Evolutionary conservation across 1,140 invertebrate genomes (phyloP).

Genomic region (Aricia agestis): DNA sequence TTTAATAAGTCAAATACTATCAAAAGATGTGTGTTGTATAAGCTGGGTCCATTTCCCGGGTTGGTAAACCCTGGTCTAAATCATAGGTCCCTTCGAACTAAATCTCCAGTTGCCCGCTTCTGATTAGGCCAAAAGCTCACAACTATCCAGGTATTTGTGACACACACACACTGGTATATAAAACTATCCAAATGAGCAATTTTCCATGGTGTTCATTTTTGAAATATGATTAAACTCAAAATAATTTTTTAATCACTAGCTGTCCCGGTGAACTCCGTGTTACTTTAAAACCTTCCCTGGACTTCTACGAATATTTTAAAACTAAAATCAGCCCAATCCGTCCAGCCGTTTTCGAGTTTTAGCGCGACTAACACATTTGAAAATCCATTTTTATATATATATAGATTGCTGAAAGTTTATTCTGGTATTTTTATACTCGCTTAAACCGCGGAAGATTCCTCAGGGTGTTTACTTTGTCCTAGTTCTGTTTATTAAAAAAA

Average conservation of each 20-base stretch:
- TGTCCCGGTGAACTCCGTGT: no score
- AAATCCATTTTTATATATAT: no score
- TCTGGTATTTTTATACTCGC: no score
- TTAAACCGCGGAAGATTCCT: neutral
- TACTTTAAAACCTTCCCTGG: no score
- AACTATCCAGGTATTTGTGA: neutral
- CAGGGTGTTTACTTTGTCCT: neutral
- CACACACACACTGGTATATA: neutral
- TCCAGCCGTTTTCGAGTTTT: no score
- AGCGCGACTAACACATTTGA: no score
- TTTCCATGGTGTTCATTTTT: neutral
- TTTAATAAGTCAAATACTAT: neutral
- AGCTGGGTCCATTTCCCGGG: neutral
- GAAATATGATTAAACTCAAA: no score
- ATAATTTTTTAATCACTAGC: no score
- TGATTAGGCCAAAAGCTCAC: neutral
- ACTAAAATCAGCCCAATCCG: no score
- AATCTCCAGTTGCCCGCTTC: neutral
- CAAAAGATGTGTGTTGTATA: neutral
- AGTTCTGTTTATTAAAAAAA: neutral
- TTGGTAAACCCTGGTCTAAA: neutral
- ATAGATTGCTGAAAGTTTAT: no score
- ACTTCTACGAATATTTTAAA: no score
- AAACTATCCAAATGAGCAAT: neutral
- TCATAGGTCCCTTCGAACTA: neutral